Conservation (phyloP, 2,113 vertebrate genomes). For the Proterorhinus semilunaris region DNA sequence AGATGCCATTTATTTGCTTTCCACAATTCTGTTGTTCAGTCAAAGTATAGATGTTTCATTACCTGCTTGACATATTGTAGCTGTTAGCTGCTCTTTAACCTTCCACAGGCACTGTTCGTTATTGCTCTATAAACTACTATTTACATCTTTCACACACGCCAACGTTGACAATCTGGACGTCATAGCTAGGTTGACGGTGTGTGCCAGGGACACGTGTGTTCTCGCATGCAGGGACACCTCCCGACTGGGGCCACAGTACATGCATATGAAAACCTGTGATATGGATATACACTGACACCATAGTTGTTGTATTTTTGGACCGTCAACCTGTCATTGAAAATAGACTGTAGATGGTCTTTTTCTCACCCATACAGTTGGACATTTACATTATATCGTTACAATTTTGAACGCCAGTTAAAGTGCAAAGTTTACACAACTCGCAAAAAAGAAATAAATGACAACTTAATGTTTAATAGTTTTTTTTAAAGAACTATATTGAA, state of each 20-base stretch:
- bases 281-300: not conserved
- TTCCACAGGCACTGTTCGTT: no score
- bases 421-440: no score
- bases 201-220: not conserved
- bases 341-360: not conserved
- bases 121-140: not conserved
- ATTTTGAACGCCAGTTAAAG: not conserved
- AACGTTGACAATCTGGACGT: not conserved
- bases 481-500: not conserved
- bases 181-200: no score
- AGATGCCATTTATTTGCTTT: no score
- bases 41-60: no score
- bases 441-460: not conserved
- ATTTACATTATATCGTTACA: not conserved
- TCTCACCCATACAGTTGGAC: no score
- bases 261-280: not conserved
- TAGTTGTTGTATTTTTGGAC: not conserved
- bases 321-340: no score
- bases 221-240: not conserved
- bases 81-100: no score
- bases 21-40: no score
- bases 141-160: not conserved
- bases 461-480: not conserved
- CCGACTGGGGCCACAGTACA: not conserved
- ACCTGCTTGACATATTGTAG: no score